Base-by-base conservation (phyloP, 2,888 invertebrate genomes). In the Diachrysia chrysitis region DNA sequence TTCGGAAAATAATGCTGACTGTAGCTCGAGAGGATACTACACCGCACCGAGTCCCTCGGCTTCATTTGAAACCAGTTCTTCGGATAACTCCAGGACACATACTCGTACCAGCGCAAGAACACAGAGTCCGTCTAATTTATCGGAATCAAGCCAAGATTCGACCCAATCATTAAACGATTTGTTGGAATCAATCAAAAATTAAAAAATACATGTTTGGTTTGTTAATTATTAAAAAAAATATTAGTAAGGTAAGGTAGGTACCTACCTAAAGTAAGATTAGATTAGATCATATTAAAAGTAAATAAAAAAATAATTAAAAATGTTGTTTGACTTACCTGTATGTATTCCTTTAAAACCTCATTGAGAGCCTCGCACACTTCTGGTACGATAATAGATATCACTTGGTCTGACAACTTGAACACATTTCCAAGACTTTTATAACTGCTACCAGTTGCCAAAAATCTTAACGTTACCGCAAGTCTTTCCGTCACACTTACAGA, bases 381-480 rank as follows among this genome's bases (percentile, higher is more conserved):
- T 76, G 80, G 80, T 72, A 82, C 51, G 71, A 82, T 79, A 17
- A 69, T 75, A 71, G 70, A 71, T 75, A 80, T 82, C 58, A 73
- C 61, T 73, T 80, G 81, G 57, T 76, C 63, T 75, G 79, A 78
- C 59, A 82, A 25, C 63, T 77, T 79, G 64, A 81, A 79, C 69
- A 81, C 71, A 79, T 79, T 46, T 79, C 69, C 73, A 72, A 82
- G 76, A 72, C 82, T 81, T 71, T 64, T 70, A 73, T 80, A 82
- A 69, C 73, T 71, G 73, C 73, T 72, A 71, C 82, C 82, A 69
- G 71, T 78, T 76, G 79, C 78, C 65, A 81, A 76, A 79, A 77
- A 81, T 56, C 79, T 74, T 72, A 78, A 72, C 53, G 69, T 73
- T 62, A 78, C 66, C 42, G 71, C 74, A 61, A 79, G 63, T 71